Evolutionary conservation across 1,140 invertebrate species (phyloP), one percentile per base, ranked within the genome.

Genomic region (Pseudomyrmex gracilis): DNA sequence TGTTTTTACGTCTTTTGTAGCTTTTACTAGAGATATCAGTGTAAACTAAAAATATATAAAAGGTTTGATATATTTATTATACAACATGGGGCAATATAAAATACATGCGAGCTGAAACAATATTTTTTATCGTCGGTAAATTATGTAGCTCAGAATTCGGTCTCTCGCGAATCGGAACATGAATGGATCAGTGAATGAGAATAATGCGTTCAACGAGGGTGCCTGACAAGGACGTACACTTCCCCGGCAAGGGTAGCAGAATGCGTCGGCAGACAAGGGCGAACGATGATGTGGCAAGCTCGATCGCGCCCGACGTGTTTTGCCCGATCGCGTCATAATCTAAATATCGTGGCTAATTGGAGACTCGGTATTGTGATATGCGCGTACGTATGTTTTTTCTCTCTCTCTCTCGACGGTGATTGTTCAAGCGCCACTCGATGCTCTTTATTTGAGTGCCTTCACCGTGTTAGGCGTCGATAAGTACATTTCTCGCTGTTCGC

Each of bases 271-370:
- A 22, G 47, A 64, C 58, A 80, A 84, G 80, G 53, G 61, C 66
- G 67, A 47, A 53, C 68, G 58, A 51, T 71, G 76, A 67, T 70
- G 70, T 57, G 49, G 24, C 85, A 77, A 70, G 58, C 85, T 84
- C 68, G 85, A 90, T 90, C 89, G 85, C 43, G 84, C 61, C 61
- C 71, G 67, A 84, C 64, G 83, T 47, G 82, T 90, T 87, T 86
- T 83, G 89, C 85, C 89, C 82, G 89, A 91, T 87, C 87, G 85
- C 90, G 87, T 90, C 87, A 91, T 92, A 93, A 93, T 92, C 91
- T 93, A 94, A 94, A 94, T 93, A 92, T 92, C 91, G 92, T 89
- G 89, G 91, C 92, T 94, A 94, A 94, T 94, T 94, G 93, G 92
- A 92, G 87, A 71, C 84, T 83, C 64, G 86, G 86, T 84, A 91